Percentiles rank a stretch among this genome's conserved stretches.
Evolutionary conservation across 2,888 invertebrate genomes (phyloP).

Genomic region (Stenodera caucasica): DNA sequence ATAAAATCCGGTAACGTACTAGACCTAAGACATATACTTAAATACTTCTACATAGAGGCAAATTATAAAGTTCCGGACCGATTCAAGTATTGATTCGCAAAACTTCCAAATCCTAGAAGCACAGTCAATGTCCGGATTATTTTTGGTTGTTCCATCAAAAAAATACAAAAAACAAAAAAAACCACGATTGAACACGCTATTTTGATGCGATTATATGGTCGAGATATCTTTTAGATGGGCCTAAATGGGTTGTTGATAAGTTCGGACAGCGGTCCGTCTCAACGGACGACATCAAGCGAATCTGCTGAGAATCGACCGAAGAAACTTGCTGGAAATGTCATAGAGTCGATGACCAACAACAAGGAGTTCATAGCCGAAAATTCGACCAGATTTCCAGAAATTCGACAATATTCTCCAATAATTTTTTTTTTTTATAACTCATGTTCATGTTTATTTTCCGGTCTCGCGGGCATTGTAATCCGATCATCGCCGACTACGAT

Average conservation of each 20-base stretch:
- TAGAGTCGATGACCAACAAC: neutral
- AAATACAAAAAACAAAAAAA: too few species aligned
- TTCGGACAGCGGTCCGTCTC: slow-evolving; percentile 19
- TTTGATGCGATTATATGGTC: slow-evolving; percentile 34
- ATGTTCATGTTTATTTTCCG: neutral
- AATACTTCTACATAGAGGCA: slow-evolving; percentile 24
- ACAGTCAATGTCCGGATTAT: too few species aligned
- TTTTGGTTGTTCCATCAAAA: too few species aligned
- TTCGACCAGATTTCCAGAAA: too few species aligned
- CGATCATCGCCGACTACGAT: neutral
- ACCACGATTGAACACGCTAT: too few species aligned
- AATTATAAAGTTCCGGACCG: slow-evolving; percentile 24
- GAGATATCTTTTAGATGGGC: slow-evolving; percentile 13
- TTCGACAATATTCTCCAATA: too few species aligned
- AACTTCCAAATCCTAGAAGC: slow-evolving; percentile 47
- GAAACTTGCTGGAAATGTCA: neutral
- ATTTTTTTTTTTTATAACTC: too few species aligned
- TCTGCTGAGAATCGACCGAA: neutral
- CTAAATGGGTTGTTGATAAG: slow-evolving; percentile 16
- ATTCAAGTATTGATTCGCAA: slow-evolving; percentile 42
- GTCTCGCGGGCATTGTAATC: neutral
- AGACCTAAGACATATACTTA: slow-evolving; percentile 19
- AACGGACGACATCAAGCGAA: slow-evolving; percentile 13
- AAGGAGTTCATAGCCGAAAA: too few species aligned
- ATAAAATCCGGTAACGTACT: slow-evolving; percentile 39